Evolutionary conservation across 37 sponge, comb jelly and placozoan species (phyloP).

Genomic region (Halisarca cf. caerulea): DNA sequence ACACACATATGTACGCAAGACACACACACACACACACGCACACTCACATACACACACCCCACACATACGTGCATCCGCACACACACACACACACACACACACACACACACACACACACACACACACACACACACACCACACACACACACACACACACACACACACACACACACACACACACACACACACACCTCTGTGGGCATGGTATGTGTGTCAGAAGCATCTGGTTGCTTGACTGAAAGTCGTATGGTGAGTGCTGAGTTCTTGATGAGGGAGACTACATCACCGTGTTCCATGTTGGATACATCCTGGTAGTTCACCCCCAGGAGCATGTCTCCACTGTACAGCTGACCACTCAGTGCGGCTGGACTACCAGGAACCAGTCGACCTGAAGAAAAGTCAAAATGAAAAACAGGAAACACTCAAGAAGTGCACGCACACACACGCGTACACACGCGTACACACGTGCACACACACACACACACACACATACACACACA

Average conservation of each 20-base stretch:
- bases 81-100: too few species aligned
- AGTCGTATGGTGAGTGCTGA: conserved; percentile 70
- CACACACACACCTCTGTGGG: background rate
- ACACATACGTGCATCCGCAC: too few species aligned
- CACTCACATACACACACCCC: too few species aligned
- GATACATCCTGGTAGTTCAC: conserved; percentile 88
- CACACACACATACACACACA: background rate
- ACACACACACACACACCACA: too few species aligned
- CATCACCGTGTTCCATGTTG: conserved; percentile 83
- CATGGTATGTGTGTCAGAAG: background rate
- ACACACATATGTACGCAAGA: too few species aligned
- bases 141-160: too few species aligned
- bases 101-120: too few species aligned
- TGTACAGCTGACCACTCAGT: conserved; percentile 58
- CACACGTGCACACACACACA: background rate
- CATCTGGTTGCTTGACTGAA: conserved; percentile 64
- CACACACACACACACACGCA: too few species aligned
- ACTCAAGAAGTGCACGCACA: background rate
- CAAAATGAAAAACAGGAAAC: background rate
- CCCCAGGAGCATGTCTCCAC: conserved; percentile 82
- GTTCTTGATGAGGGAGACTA: conserved; percentile 83
- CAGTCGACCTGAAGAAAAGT: conserved; percentile 71
- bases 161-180: background rate
- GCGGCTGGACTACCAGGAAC: conserved; percentile 89
- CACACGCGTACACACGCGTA: background rate